Percentiles rank a stretch among this genome's conserved stretches.
Evolutionary conservation across 2,888 invertebrate species (phyloP).

Genomic region (Drosophila helvetica): DNA sequence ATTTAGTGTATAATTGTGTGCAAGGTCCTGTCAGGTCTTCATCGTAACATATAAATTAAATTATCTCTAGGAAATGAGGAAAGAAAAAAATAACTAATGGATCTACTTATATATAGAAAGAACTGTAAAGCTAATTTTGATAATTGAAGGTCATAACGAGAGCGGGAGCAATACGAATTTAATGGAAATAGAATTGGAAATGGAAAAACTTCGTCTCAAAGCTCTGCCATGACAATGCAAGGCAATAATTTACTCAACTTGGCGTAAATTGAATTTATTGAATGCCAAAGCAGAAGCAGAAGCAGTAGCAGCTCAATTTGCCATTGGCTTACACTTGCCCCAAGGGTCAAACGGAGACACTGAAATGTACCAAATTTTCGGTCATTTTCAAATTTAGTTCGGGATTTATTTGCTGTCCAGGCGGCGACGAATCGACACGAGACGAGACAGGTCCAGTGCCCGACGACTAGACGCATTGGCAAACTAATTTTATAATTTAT

Average conservation of each 20-base stretch:
- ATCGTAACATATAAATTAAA: background rate
- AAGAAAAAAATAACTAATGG: background rate
- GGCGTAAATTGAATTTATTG: conserved; percentile 50
- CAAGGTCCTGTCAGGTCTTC: background rate
- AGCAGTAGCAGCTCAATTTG: conserved; percentile 27
- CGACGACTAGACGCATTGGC: conserved; percentile 39
- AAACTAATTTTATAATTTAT: conserved; percentile 73
- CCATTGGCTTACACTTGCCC: conserved; percentile 10
- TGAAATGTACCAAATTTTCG: conserved; percentile 17
- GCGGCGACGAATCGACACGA: conserved; percentile 20
- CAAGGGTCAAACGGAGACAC: conserved; percentile 3
- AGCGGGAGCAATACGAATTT: background rate
- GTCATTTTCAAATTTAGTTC: conserved; percentile 25
- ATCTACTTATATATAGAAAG: background rate
- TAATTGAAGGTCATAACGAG: conserved; percentile 20
- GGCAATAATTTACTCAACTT: conserved; percentile 38
- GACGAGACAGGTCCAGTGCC: background rate
- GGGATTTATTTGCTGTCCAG: conserved; percentile 43
- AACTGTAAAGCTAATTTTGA: background rate
- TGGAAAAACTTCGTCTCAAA: background rate
- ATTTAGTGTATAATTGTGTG: background rate
- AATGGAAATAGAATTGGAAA: conserved; percentile 13
- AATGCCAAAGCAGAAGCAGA: conserved; percentile 20
- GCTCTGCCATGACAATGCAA: conserved; percentile 11
- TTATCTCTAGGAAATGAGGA: background rate